A percentile compares a stretch with the other conserved stretches of the same genome.
Conservation (phyloP, 2,113 vertebrate genomes). For the Amphiprion ocellaris region DNA sequence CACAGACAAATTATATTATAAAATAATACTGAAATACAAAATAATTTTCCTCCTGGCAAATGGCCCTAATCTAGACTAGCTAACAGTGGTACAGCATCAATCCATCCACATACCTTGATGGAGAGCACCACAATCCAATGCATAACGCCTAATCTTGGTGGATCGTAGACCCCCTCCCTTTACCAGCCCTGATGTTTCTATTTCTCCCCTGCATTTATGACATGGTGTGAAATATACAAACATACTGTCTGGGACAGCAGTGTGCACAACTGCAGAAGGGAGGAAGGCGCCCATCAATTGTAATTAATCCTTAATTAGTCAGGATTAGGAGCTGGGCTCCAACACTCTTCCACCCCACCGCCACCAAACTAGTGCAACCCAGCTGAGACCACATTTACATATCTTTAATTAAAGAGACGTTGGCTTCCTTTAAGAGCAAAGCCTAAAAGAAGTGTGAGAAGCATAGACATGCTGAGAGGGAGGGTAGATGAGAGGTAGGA, state of each 20-base stretch:
- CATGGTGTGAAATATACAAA: slow-evolving; percentile 74
- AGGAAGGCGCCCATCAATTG: slow-evolving; percentile 86
- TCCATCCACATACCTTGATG: slow-evolving; percentile 27
- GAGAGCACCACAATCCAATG: slow-evolving; percentile 31
- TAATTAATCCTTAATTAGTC: slow-evolving; percentile 90
- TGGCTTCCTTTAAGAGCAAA: slow-evolving; percentile 69
- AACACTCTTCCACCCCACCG: slow-evolving; percentile 72
- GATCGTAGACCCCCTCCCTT: slow-evolving; percentile 7
- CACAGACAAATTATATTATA: neutral
- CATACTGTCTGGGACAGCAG: slow-evolving; percentile 69
- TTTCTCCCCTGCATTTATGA: slow-evolving; percentile 70
- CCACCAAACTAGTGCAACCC: slow-evolving; percentile 80
- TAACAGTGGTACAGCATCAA: slow-evolving; percentile 11
- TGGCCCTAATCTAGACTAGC: slow-evolving; percentile 55
- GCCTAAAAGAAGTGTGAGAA: slow-evolving; percentile 63
- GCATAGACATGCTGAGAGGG: slow-evolving; percentile 55
- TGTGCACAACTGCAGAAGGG: slow-evolving; percentile 69
- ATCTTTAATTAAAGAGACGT: slow-evolving; percentile 85
- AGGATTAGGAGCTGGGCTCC: slow-evolving; percentile 82
- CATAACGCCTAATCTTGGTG: slow-evolving; percentile 31
- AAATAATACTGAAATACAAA: slow-evolving; percentile 15
- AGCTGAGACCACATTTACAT: slow-evolving; percentile 86
- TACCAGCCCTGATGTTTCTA: slow-evolving; percentile 65
- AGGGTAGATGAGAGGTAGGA: slow-evolving; percentile 52
- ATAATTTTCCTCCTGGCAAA: slow-evolving; percentile 5